phyloP scores from a whole-genome alignment of 92 coral and sea anemone genomes.

The Palythoa grandis region DNA sequence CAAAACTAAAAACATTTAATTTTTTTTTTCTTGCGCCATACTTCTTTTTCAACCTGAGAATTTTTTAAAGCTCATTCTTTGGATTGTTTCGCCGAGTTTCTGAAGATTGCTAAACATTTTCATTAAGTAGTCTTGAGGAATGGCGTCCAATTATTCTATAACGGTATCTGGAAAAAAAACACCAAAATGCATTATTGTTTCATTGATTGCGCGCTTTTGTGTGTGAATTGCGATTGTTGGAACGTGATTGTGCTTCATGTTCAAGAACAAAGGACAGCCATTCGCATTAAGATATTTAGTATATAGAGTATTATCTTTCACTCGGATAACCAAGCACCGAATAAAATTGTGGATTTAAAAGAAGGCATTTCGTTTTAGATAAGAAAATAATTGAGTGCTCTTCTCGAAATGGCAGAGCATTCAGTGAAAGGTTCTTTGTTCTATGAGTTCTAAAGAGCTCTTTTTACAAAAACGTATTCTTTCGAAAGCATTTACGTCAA shows the following conservation, averaged over 20 bases:
- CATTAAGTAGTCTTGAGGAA: neutral
- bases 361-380: neutral
- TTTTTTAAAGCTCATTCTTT: neutral
- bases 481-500: slow-evolving; percentile 34
- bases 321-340: neutral
- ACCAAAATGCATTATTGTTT: neutral
- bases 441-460: neutral
- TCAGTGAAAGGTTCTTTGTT: slow-evolving; percentile 8
- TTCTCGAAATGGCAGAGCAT: neutral
- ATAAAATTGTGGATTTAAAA: neutral
- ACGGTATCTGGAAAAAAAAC: neutral
- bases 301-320: neutral
- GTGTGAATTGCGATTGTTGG: slow-evolving; percentile 6
- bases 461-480: neutral
- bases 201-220: slow-evolving; percentile 26
- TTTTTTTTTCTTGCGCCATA: neutral
- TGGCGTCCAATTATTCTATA: slow-evolving; percentile 1
- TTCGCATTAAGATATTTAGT: neutral
- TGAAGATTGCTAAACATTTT: neutral
- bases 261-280: neutral
- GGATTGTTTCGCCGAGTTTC: neutral
- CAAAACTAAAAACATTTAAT: neutral
- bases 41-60: neutral
- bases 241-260: neutral
- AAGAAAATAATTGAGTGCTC: neutral